Evolutionary conservation across 1,140 invertebrate species (phyloP).

Genomic region (Drosophila biarmipes): DNA sequence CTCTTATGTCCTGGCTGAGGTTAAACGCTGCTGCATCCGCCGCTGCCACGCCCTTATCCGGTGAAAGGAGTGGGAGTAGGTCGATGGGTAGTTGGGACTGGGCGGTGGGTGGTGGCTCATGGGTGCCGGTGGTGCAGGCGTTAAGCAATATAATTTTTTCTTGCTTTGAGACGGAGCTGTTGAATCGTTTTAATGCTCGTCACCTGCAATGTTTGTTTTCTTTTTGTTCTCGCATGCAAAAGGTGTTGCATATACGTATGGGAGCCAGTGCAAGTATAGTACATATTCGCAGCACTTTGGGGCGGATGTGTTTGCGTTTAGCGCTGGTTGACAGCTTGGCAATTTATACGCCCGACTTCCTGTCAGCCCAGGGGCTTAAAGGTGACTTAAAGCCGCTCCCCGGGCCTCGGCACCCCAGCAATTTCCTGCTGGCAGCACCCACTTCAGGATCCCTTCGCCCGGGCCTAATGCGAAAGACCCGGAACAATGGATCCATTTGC

Average conservation of each 20-base stretch:
- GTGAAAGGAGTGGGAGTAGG: constrained; percentile 21
- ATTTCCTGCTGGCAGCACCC: constrained; percentile 62
- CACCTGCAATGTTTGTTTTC: constrained; percentile 66
- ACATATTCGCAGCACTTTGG: constrained; percentile 27
- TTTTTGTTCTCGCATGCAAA: constrained; percentile 44
- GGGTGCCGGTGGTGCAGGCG: constrained; percentile 33
- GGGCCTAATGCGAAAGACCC: constrained; percentile 50
- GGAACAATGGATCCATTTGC: constrained; percentile 76
- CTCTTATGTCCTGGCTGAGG: constrained; percentile 26
- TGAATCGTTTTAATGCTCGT: constrained; percentile 82
- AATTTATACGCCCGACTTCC: constrained; percentile 71
- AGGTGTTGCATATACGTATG: constrained; percentile 35
- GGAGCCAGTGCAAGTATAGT: not conserved
- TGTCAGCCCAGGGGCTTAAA: constrained; percentile 50
- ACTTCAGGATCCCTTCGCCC: constrained; percentile 31
- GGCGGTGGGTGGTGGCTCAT: not conserved
- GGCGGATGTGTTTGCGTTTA: constrained; percentile 74
- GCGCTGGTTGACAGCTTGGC: constrained; percentile 69
- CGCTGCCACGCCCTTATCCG: constrained; percentile 48
- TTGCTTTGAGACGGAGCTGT: constrained; percentile 74
- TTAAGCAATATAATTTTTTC: constrained; percentile 74
- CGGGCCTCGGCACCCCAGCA: constrained; percentile 12
- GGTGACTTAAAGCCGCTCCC: constrained; percentile 35
- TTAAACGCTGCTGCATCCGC: constrained; percentile 69
- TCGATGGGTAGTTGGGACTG: not conserved